A percentile compares a stretch with the other conserved stretches of the same genome.
Conservation (phyloP, 2,888 invertebrate genomes). For the Tolmerus cingulatus region DNA sequence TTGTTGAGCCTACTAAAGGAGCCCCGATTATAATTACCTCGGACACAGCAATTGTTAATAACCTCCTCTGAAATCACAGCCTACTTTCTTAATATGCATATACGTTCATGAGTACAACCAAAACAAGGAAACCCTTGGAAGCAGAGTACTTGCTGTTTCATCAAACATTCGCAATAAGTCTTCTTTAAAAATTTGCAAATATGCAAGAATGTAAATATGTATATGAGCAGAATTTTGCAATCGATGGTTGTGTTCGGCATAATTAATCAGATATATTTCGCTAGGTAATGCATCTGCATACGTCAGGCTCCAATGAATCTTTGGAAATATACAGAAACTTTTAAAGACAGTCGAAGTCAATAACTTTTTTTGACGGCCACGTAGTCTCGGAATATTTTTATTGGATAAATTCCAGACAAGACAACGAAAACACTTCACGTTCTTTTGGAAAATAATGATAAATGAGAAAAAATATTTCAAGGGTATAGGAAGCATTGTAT, state of each 20-base stretch:
- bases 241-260: neutral
- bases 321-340: neutral
- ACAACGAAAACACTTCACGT: neutral
- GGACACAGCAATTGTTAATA: neutral
- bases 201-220: neutral
- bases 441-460: neutral
- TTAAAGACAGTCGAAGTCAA: neutral
- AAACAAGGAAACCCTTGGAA: neutral
- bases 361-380: neutral
- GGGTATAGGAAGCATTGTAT: neutral
- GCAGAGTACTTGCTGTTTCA: neutral
- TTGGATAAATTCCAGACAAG: neutral
- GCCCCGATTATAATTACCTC: neutral
- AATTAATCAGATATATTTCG: neutral
- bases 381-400: neutral
- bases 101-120: neutral
- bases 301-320: neutral
- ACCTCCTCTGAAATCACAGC: neutral
- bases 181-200: neutral
- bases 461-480: neutral
- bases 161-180: neutral
- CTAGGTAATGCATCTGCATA: neutral
- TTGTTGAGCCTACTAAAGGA: neutral
- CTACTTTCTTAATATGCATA: neutral
- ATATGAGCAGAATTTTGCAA: neutral